phyloP scores from a whole-genome alignment of 1,140 invertebrate species.

The Archivesica marissinica region DNA sequence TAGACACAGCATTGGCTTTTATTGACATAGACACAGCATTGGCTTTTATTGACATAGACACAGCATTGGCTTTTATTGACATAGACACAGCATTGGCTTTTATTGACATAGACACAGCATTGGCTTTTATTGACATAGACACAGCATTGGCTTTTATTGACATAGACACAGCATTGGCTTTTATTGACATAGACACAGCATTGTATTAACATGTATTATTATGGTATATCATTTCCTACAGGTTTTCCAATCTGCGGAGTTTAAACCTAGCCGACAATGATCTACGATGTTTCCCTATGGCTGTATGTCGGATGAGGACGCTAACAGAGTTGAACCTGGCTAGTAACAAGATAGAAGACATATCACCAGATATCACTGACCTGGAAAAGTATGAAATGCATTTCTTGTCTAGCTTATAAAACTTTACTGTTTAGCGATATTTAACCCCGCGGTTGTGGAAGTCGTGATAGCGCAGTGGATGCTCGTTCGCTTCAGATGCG shows the following conservation, averaged over 20 bases:
- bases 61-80: too few relatives aligned
- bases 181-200: background rate
- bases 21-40: too few relatives aligned
- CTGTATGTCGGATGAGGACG: conserved; percentile 79
- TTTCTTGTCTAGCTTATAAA: too few relatives aligned
- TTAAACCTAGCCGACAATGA: conserved; percentile 83
- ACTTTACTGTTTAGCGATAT: too few relatives aligned
- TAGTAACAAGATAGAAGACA: conserved; percentile 81
- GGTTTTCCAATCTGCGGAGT: conserved; percentile 79
- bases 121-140: background rate
- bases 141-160: background rate
- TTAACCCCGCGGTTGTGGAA: too few relatives aligned
- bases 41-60: too few relatives aligned
- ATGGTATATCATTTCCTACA: conserved; percentile 55
- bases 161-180: background rate
- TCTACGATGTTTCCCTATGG: conserved; percentile 77
- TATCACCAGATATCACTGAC: conserved; percentile 79
- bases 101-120: background rate
- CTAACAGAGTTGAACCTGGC: conserved; percentile 83
- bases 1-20: too few relatives aligned
- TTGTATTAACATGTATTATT: too few relatives aligned
- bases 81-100: too few relatives aligned
- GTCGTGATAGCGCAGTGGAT: too few relatives aligned
- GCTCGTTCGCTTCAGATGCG: too few relatives aligned
- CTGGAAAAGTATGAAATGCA: conserved; percentile 79